phyloP scores from a whole-genome alignment of 2,797 vertebrate genomes.

The Gastrophryne carolinensis region DNA sequence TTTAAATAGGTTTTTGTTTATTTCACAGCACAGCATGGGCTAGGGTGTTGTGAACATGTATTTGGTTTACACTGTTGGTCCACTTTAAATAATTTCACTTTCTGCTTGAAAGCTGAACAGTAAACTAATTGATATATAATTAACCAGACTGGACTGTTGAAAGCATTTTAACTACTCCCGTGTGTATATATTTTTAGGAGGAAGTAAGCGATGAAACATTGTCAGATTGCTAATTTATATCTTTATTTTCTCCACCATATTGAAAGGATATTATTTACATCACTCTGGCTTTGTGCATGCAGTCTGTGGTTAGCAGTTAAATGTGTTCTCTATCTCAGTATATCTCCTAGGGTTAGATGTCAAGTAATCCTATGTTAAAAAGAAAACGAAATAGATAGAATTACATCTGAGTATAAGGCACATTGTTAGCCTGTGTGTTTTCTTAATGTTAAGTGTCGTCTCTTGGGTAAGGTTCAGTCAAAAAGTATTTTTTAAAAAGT shows the following conservation, averaged over 20 bases:
- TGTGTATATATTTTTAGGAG: slow-evolving; percentile 38
- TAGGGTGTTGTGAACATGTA: too few species aligned
- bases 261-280: slow-evolving; percentile 43
- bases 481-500: background rate
- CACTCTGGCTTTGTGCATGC: slow-evolving; percentile 17
- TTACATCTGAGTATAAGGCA: slow-evolving; percentile 17
- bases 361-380: slow-evolving; percentile 40
- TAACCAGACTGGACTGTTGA: background rate
- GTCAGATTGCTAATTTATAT: slow-evolving; percentile 39
- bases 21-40: too few species aligned
- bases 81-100: slow-evolving; percentile 3
- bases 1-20: too few species aligned
- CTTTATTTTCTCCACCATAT: slow-evolving; percentile 15
- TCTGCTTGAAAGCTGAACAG: background rate
- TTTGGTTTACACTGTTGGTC: too few species aligned
- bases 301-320: slow-evolving; percentile 32
- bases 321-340: slow-evolving; percentile 22
- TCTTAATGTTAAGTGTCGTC: slow-evolving; percentile 2
- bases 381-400: slow-evolving; percentile 30
- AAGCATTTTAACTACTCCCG: background rate
- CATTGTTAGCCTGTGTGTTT: slow-evolving; percentile 17
- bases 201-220: slow-evolving; percentile 17
- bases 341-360: slow-evolving; percentile 39
- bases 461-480: slow-evolving; percentile 9
- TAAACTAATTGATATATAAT: background rate